Conservation (phyloP, 1,140 invertebrate species). For the Rhopalosiphum padi region DNA sequence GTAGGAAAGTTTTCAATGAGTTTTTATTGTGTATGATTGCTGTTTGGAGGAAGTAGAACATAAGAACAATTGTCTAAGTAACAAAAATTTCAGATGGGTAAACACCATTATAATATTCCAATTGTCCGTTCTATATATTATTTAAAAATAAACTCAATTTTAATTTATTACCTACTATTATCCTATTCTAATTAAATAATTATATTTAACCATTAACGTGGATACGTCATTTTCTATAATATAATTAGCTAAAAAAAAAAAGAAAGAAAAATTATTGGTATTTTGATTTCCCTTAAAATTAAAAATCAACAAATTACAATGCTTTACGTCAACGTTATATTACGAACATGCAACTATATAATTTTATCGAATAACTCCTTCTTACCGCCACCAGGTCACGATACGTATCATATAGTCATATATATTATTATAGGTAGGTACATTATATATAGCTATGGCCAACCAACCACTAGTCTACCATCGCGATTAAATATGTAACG, state of each 20-base stretch:
- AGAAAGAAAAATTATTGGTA: background rate
- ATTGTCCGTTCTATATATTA: background rate
- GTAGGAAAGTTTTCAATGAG: background rate
- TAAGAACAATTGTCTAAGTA: background rate
- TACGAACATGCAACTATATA: background rate
- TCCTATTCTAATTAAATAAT: background rate
- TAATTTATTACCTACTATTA: background rate
- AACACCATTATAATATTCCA: background rate
- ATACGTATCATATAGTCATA: background rate
- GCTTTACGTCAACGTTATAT: background rate
- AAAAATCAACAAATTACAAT: background rate
- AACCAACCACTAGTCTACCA: background rate
- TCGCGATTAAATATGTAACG: constrained; percentile 53
- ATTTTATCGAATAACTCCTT: constrained; percentile 29
- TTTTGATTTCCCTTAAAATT: background rate
- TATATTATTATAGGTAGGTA: background rate
- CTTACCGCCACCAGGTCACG: background rate
- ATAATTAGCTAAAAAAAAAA: background rate
- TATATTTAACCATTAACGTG: background rate
- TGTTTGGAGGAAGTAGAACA: background rate
- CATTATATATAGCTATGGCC: background rate
- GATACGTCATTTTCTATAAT: background rate
- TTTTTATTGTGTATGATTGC: background rate
- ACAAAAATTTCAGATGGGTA: background rate
- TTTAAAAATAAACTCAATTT: background rate